These are phyloP conservation scores for Spilosoma lubricipeda DNA, from an alignment of 2,888 invertebrate species.

Conservation along the genomic window DNA sequence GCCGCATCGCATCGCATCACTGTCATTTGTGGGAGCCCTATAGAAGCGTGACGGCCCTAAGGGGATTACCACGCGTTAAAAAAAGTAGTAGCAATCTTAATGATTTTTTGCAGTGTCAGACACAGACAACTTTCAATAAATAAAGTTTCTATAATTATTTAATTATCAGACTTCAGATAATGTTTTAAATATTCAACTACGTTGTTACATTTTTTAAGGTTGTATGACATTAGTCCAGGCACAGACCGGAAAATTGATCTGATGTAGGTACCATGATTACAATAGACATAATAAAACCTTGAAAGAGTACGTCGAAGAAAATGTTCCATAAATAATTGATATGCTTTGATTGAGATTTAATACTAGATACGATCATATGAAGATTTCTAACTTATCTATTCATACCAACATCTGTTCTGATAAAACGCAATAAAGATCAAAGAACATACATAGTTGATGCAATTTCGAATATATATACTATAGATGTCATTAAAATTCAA, in stretches of 20 bases:
- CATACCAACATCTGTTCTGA: background rate
- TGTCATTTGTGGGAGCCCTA: no score
- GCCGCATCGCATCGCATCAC: no score
- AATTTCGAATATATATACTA: background rate
- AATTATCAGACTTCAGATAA: no score
- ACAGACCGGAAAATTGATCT: background rate
- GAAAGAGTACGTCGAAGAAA: background rate
- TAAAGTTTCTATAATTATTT: no score
- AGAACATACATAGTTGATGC: background rate
- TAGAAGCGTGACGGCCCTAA: no score
- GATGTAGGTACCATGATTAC: background rate
- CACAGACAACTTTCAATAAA: no score
- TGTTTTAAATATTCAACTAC: no score
- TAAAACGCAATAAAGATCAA: conserved; percentile 4
- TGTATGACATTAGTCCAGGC: background rate
- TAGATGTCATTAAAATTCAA: background rate
- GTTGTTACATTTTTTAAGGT: no score
- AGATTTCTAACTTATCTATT: background rate
- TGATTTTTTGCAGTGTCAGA: no score
- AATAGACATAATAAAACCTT: background rate
- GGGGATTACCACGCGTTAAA: no score
- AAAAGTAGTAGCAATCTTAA: no score
- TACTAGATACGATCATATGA: background rate
- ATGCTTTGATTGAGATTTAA: background rate
- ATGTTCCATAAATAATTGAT: background rate